Conservation (phyloP, 2,888 invertebrate species). For the Craniophora ligustri region DNA sequence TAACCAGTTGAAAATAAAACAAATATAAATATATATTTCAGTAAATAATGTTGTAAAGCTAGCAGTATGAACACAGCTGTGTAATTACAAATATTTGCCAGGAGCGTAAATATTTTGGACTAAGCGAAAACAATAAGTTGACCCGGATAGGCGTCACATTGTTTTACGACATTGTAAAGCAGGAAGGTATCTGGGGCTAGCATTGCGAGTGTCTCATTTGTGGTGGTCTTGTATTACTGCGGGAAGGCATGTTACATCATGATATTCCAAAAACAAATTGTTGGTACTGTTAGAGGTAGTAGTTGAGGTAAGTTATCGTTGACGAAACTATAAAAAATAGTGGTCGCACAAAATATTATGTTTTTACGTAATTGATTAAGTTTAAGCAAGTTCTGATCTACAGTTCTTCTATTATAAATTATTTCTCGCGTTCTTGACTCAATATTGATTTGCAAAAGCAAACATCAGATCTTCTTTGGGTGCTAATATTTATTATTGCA, state of each 20-base stretch:
- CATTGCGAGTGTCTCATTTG: slow-evolving; percentile 47
- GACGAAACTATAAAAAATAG: no score
- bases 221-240: slow-evolving; percentile 9
- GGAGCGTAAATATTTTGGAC: slow-evolving; percentile 49
- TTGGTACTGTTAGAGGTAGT: not conserved
- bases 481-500: no score
- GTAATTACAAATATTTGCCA: slow-evolving; percentile 49
- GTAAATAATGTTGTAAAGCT: slow-evolving; percentile 22
- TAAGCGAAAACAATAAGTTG: slow-evolving; percentile 54
- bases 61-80: slow-evolving; percentile 38
- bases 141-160: slow-evolving; percentile 57
- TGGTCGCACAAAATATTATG: no score
- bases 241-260: slow-evolving; percentile 7
- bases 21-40: slow-evolving; percentile 40
- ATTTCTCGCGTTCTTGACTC: no score
- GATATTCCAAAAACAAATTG: slow-evolving; percentile 1
- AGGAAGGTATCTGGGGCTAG: slow-evolving; percentile 47
- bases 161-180: slow-evolving; percentile 57
- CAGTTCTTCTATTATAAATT: no score
- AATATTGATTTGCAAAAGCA: no score
- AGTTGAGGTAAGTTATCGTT: not conserved
- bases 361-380: no score
- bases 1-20: no score
- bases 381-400: no score
- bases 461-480: no score